Evolutionary conservation across 2,888 invertebrate genomes (phyloP), one percentile per base, ranked within the genome.

Genomic region (Fragum sueziense): DNA sequence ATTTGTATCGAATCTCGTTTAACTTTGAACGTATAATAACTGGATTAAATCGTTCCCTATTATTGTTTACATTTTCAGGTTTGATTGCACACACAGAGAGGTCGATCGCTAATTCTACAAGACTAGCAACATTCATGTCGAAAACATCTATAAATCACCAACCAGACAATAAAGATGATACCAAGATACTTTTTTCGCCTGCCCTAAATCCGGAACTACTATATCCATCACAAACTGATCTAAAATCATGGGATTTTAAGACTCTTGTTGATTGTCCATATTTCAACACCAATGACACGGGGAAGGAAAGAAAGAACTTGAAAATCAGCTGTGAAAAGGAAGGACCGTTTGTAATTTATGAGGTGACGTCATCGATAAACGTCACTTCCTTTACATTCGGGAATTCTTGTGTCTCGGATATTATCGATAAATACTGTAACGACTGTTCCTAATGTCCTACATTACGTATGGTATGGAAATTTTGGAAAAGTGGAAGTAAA

Each of bases 381-480:
- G 57, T 57, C 57, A 57, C 57, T 22, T 27, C 57, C 57, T 57
- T 57, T 25, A 29, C 65, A 25, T 76, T 76, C 25, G 59, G 65
- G 2, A 61, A 74, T 22, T 52, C 51, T 17, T 84, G 84, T 33
- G 62, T 84, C 14, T 69, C 73, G 47, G 62, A 37, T 20, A 76
- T 72, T 68, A 77, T 80, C 14, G 25, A 57, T 33, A 67, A 69
- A 6, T 84, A 80, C 31, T 74, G 57, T 34, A 74, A 69, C 17
- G 76, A 61, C 34, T 11, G 85, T 85, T 31, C 85, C 85, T 11
- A 80, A 73, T 22, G 57, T 85, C 0, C 78, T 85, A 14, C 85
- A 85, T 47, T 85, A 79, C 25, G 74, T 85, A 11, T 80, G 81
- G 80, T 85, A 82, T 34, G 74, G 70, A 20, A n/a, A n/a, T n/a